phyloP scores from a whole-genome alignment of 2,888 invertebrate species.

The Drosophila greeni region DNA sequence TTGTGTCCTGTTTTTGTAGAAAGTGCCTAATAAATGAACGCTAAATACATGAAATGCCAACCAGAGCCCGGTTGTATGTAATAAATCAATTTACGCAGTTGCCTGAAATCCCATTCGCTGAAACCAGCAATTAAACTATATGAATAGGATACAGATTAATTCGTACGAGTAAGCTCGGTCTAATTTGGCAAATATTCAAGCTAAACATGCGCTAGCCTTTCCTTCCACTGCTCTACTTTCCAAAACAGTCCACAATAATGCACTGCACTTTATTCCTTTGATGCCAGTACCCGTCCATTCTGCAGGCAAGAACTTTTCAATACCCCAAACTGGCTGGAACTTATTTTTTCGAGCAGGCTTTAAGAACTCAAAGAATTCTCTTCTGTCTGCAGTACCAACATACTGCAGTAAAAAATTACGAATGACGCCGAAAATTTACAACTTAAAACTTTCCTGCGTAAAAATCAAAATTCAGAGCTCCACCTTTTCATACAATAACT shows the following conservation, averaged over 20 bases:
- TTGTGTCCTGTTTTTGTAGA: conserved; percentile 25
- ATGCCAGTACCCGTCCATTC: background rate
- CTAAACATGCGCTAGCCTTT: conserved; percentile 3
- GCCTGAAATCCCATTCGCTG: conserved; percentile 14
- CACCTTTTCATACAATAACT: too few species aligned
- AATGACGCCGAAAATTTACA: background rate
- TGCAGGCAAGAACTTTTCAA: conserved; percentile 5
- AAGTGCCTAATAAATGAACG: conserved; percentile 54
- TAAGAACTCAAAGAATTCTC: background rate
- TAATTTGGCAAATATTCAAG: conserved; percentile 13
- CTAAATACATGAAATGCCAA: conserved; percentile 62
- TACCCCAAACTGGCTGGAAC: conserved; percentile 15
- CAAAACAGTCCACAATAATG: background rate
- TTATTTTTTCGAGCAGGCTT: background rate
- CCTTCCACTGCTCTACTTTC: conserved; percentile 4
- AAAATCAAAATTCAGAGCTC: conserved; percentile 5
- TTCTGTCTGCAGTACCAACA: conserved; percentile 21
- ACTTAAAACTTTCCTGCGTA: background rate
- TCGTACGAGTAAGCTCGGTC: background rate
- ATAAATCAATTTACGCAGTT: conserved; percentile 57
- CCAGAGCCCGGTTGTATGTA: conserved; percentile 38
- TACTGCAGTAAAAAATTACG: background rate
- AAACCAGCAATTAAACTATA: conserved; percentile 3
- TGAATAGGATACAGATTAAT: conserved; percentile 16
- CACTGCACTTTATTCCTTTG: conserved; percentile 1